Evolutionary conservation across 2,797 vertebrate genomes (phyloP), one percentile per base, ranked within the genome.

Genomic region (Myiotriccus ornatus): DNA sequence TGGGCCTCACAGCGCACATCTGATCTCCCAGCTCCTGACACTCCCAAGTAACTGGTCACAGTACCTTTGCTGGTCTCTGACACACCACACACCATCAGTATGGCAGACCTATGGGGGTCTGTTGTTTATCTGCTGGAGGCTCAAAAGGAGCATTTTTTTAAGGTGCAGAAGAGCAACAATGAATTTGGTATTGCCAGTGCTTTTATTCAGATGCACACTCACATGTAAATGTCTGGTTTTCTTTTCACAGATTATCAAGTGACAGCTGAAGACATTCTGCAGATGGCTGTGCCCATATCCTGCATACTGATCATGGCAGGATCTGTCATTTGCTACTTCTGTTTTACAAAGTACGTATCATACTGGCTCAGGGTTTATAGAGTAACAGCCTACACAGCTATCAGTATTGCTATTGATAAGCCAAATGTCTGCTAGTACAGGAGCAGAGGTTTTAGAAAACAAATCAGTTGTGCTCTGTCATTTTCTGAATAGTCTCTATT

Each of bases 281-380:
- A 75, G 7, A 59, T 95, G 32, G 90, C 70, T 34, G 73, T 98
- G 25, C 60, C 57, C 19, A 6, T 97, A 62, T 75, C 94, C 85
- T 98, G 98, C 59, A 1, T 96, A 7, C 7, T 96, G 64, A 91
- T 98, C 62, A 10, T 94, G 77, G 76, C 83, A 41, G 10, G 95
- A 59, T 94, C 93, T 7, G 30, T 97, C 4, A 74, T 43, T 34
- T 96, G 94, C 95, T 98, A 98, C 73, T 43, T 96, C 92, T 84
- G 96, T 76, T 56, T 97, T 65, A 64, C 55, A 94, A 97, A 89
- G 98, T 98, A 95, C 18, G 97, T 97, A 63, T 84, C 3, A 2
- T 50, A 18, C 52, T 43, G 21, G 9, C 49, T 41, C 18, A 10
- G 37, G 41, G 30, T 75, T 83, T 67, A 35, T 14, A 56, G 68